A percentile compares a stretch with the other conserved stretches of the same genome.
Evolutionary conservation across 2,797 vertebrate species (phyloP).

Genomic region (Pygocentrus nattereri): DNA sequence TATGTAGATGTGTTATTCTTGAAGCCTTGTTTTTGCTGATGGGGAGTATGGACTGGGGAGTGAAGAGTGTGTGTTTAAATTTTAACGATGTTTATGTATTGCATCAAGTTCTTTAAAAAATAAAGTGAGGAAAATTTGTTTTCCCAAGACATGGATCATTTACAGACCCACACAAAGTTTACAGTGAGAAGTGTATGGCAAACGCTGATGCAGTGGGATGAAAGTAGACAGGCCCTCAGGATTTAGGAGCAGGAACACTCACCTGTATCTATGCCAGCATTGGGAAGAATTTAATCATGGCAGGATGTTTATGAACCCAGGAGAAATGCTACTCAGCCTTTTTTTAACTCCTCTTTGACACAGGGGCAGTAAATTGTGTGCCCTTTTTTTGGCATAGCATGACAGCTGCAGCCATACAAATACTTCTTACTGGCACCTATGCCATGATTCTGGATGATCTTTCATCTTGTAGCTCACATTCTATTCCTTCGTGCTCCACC

Average conservation of each 20-base stretch:
- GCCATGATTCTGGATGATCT: slow-evolving; percentile 26
- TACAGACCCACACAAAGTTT: neutral
- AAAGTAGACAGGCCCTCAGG: neutral
- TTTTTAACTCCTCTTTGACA: slow-evolving; percentile 42
- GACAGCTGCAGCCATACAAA: slow-evolving; percentile 15
- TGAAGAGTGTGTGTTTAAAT: too few relatives aligned
- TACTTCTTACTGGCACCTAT: slow-evolving; percentile 6
- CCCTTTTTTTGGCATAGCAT: slow-evolving; percentile 2
- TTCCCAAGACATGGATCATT: neutral
- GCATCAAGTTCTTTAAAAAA: neutral
- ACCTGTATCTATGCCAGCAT: slow-evolving; percentile 26
- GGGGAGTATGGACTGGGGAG: too few relatives aligned
- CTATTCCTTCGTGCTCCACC: slow-evolving; percentile 5
- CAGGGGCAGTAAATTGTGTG: slow-evolving; percentile 18
- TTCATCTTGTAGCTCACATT: slow-evolving; percentile 4
- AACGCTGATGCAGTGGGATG: neutral
- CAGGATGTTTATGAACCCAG: slow-evolving; percentile 43
- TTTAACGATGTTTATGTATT: neutral
- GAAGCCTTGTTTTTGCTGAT: too few relatives aligned
- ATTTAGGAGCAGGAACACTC: slow-evolving; percentile 29
- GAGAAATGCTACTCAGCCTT: slow-evolving; percentile 42
- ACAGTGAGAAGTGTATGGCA: neutral
- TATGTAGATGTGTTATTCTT: too few relatives aligned
- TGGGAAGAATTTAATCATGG: slow-evolving; percentile 41
- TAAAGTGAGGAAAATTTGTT: neutral